Percentiles rank a stretch among this genome's conserved stretches.
Conservation (phyloP, 2,113 vertebrate species). For the Mus musculus region DNA sequence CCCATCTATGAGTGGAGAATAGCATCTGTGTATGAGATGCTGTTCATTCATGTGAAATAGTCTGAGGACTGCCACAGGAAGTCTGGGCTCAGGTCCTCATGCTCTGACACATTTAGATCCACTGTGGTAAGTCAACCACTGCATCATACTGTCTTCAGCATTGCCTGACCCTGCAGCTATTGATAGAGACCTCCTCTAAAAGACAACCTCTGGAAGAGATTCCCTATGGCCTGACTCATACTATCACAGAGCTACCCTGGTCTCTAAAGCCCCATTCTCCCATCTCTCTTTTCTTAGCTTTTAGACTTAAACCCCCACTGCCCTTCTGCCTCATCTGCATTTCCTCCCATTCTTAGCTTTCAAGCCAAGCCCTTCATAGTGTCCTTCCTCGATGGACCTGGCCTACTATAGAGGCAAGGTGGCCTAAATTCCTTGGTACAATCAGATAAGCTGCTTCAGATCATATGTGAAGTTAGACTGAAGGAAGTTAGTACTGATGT, state of each 20-base stretch:
- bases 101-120: rapidly evolving
- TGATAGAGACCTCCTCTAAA: too few species aligned
- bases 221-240: too few species aligned
- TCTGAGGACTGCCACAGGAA: not conserved
- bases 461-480: rapidly evolving
- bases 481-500: not conserved
- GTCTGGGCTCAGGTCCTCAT: rapidly evolving
- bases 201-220: not conserved
- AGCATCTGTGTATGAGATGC: not conserved
- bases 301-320: too few species aligned
- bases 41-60: not conserved
- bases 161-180: rapidly evolving
- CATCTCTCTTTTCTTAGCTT: too few species aligned
- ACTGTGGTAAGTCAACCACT: rapidly evolving
- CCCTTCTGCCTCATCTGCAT: rapidly evolving
- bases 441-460: not conserved
- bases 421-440: not conserved
- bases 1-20: too few species aligned
- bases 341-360: not conserved
- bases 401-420: not conserved
- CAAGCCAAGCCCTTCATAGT: not conserved
- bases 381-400: not conserved
- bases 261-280: not conserved
- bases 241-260: rapidly evolving
- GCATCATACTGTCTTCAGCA: not conserved